phyloP scores from a whole-genome alignment of 1,140 invertebrate species.

The Dryas iulia region DNA sequence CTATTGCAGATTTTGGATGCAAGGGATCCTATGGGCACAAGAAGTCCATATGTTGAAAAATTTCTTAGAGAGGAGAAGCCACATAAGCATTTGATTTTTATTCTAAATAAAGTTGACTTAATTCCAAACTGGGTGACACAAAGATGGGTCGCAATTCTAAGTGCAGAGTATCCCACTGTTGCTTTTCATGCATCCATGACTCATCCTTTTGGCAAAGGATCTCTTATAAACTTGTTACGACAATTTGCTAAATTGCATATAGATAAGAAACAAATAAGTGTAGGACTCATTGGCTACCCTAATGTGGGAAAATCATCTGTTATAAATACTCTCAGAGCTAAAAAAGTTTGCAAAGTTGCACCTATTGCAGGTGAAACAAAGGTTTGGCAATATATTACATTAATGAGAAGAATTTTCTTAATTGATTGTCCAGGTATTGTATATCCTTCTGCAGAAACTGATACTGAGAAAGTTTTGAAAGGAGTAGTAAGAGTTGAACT shows the following conservation, averaged over 20 bases:
- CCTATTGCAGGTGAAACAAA: constrained; percentile 99
- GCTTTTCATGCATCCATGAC: constrained; percentile 99
- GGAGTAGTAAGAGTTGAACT: constrained; percentile 97
- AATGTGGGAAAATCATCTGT: constrained; percentile 99
- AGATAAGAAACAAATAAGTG: constrained; percentile 99
- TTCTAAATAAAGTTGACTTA: constrained; percentile 97
- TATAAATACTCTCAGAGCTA: constrained; percentile 96
- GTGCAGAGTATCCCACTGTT: constrained; percentile 97
- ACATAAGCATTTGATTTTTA: constrained; percentile 97
- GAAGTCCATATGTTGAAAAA: constrained; percentile 95
- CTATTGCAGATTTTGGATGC: constrained; percentile 96
- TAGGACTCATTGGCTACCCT: constrained; percentile 99
- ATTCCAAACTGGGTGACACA: constrained; percentile 99
- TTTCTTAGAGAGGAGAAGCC: constrained; percentile 94
- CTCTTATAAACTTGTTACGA: constrained; percentile 96
- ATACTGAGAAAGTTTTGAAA: constrained; percentile 98
- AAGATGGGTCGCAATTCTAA: constrained; percentile 96
- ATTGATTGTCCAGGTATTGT: constrained; percentile 99
- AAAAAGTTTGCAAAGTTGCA: constrained; percentile 99
- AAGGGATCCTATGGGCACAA: constrained; percentile 96
- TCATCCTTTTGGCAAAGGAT: constrained; percentile 99
- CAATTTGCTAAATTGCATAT: constrained; percentile 98
- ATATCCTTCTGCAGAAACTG: constrained; percentile 94
- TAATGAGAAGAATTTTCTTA: constrained; percentile 98
- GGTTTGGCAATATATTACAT: constrained; percentile 99